phyloP scores from a whole-genome alignment of 1,140 invertebrate genomes.

The Anadara kagoshimensis region DNA sequence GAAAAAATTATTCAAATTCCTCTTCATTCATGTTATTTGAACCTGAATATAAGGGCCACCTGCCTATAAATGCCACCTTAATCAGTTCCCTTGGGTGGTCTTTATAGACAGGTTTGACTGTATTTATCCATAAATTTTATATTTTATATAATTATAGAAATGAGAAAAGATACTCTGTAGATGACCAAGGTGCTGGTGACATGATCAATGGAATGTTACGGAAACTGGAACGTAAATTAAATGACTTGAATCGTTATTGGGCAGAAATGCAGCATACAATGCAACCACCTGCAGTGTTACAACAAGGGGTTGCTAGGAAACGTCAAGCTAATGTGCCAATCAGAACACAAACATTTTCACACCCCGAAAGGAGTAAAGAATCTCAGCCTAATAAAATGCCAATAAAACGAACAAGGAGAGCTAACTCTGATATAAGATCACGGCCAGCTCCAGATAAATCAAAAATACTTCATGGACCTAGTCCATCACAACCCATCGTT shows the following conservation, averaged over 20 bases:
- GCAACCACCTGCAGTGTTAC: constrained; percentile 36
- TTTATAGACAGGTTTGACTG: too few species aligned
- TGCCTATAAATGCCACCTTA: too few species aligned
- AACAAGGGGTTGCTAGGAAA: constrained; percentile 29
- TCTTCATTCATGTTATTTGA: too few species aligned
- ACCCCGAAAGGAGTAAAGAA: not conserved
- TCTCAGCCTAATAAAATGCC: not conserved
- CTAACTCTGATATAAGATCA: too few species aligned
- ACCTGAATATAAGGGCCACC: too few species aligned
- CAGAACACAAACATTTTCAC: constrained; percentile 23
- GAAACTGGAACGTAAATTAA: constrained; percentile 59
- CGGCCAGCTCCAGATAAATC: too few species aligned
- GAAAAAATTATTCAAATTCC: too few species aligned
- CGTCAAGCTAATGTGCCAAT: constrained; percentile 19
- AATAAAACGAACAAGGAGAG: too few species aligned
- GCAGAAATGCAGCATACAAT: constrained; percentile 56
- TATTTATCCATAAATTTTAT: not conserved
- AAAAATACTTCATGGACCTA: too few species aligned
- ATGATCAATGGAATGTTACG: constrained; percentile 55
- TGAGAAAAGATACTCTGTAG: constrained; percentile 53
- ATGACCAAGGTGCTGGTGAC: constrained; percentile 60
- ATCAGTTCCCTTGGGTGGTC: too few species aligned
- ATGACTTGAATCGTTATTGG: constrained; percentile 63
- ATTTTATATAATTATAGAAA: constrained; percentile 44
- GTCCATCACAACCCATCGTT: too few species aligned